These are phyloP conservation scores for Melinaea menophilus DNA, from an alignment of 2,888 invertebrate species.

Conservation along the genomic window DNA sequence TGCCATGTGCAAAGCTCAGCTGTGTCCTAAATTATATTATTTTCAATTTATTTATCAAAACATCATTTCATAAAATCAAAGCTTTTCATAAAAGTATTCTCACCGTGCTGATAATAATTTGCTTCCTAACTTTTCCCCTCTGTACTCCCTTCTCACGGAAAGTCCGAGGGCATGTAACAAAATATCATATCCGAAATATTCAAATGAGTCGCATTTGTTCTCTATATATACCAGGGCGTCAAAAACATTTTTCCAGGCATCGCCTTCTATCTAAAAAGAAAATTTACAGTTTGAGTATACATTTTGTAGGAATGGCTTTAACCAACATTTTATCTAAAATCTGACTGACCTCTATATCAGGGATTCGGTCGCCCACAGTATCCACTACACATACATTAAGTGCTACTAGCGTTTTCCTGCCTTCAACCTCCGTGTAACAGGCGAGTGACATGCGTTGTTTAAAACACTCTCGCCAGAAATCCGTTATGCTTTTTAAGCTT, in stretches of 20 bases:
- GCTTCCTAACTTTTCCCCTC: constrained; percentile 53
- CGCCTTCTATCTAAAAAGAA: constrained; percentile 44
- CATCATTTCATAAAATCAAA: no score
- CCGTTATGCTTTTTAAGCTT: constrained; percentile 39
- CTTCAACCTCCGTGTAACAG: constrained; percentile 46
- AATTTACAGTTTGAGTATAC: no score
- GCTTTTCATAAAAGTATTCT: neutral
- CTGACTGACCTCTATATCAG: constrained; percentile 10
- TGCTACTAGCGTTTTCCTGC: constrained; percentile 43
- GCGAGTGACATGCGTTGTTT: constrained; percentile 46
- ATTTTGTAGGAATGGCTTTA: no score
- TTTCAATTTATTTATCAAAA: neutral
- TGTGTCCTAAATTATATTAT: constrained; percentile 45
- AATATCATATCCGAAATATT: constrained; percentile 44
- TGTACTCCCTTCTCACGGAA: constrained; percentile 48
- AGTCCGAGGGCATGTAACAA: constrained; percentile 52
- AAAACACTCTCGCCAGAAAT: constrained; percentile 43
- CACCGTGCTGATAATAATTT: constrained; percentile 57
- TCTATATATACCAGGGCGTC: constrained; percentile 43
- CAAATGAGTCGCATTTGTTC: constrained; percentile 39
- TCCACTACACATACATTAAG: constrained; percentile 48
- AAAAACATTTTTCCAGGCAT: constrained; percentile 51
- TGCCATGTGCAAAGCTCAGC: constrained; percentile 42
- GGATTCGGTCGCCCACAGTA: constrained; percentile 42
- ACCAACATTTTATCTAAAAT: no score